phyloP scores from a whole-genome alignment of 2,888 invertebrate genomes.

The Eumacrocentrus americanus region DNA sequence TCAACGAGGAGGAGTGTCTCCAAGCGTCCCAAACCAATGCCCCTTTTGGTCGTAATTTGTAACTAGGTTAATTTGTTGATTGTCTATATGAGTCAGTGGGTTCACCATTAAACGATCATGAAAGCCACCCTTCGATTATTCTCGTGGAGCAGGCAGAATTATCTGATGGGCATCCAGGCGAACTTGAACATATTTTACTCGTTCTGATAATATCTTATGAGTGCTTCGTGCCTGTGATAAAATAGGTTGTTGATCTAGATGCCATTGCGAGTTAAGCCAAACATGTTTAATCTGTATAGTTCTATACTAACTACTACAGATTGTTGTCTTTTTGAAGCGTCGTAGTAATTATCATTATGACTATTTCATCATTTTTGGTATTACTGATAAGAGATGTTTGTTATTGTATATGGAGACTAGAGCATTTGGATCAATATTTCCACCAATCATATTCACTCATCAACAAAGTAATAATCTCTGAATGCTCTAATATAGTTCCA shows the following conservation, averaged over 20 bases:
- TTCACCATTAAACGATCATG: not conserved
- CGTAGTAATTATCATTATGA: too few species aligned
- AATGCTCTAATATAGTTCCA: not conserved
- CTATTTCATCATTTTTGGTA: too few species aligned
- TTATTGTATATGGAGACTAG: not conserved
- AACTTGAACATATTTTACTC: conserved; percentile 11
- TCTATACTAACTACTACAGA: too few species aligned
- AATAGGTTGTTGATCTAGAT: conserved; percentile 5
- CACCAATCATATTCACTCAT: not conserved
- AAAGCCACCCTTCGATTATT: not conserved
- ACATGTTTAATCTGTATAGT: too few species aligned
- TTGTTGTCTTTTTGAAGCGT: too few species aligned
- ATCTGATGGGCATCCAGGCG: not conserved
- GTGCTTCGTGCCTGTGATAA: not conserved
- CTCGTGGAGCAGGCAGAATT: not conserved
- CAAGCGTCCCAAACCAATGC: not conserved
- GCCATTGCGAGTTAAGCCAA: not conserved
- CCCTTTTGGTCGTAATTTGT: conserved; percentile 8
- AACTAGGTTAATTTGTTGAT: conserved; percentile 35
- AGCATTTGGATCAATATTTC: not conserved
- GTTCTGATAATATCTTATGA: conserved; percentile 4
- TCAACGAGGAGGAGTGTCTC: not conserved
- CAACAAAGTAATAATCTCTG: not conserved
- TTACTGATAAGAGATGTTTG: not conserved
- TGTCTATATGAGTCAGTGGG: conserved; percentile 15